Evolutionary conservation across 2,797 vertebrate genomes (phyloP).

Genomic region (Tokudaia muenninki): DNA sequence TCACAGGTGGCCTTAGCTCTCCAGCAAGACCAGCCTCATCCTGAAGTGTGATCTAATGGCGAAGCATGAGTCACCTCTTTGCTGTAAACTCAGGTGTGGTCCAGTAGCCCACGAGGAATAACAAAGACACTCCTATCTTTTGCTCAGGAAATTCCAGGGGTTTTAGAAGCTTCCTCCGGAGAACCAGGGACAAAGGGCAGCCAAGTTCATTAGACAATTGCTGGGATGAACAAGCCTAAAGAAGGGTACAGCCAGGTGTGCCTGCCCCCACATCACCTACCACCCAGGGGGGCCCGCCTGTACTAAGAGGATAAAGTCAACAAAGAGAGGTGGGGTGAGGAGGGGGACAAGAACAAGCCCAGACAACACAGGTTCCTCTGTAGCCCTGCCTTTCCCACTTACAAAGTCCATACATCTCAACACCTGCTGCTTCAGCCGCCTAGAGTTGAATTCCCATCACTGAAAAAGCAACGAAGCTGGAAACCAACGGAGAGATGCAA

Average conservation of each 20-base stretch:
- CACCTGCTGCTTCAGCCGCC: not conserved
- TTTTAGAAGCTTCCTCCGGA: conserved; percentile 13
- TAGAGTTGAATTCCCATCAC: not conserved
- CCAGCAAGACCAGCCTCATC: not conserved
- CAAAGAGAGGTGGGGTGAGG: not conserved
- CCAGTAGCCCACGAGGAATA: not conserved
- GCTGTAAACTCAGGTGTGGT: conserved; percentile 68
- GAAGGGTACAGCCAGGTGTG: not conserved
- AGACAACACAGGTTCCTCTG: not conserved
- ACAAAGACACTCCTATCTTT: conserved; percentile 29
- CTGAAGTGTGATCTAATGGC: not conserved
- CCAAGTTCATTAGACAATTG: conserved; percentile 1
- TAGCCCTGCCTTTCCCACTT: not conserved
- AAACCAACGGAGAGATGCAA: not conserved
- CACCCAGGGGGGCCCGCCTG: not conserved
- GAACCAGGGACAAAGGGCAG: conserved; percentile 9
- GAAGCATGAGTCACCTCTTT: conserved; percentile 14
- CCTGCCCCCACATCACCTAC: not conserved
- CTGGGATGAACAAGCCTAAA: not conserved
- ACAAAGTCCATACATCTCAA: not conserved
- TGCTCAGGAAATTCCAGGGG: conserved; percentile 22
- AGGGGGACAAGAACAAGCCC: not conserved
- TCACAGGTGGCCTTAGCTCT: not conserved
- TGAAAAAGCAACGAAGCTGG: not conserved
- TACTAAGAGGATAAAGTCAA: not conserved